These are phyloP conservation scores for Macrophya annulata DNA, from an alignment of 2,888 invertebrate species.

Conservation along the genomic window DNA sequence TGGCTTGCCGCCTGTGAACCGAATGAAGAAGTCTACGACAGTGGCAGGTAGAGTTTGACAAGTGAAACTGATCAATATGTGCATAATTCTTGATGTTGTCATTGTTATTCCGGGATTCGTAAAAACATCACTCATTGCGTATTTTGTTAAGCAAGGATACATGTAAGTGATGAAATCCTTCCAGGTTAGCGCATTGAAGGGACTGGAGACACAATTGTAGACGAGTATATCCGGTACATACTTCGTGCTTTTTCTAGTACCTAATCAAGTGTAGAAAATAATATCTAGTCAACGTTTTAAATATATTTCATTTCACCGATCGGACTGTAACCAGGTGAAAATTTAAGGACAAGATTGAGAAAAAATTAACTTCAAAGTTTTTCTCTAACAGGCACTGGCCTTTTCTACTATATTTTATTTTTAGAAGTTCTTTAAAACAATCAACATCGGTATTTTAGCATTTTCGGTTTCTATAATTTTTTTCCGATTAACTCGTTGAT, in stretches of 20 bases:
- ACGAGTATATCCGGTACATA: constrained; percentile 81
- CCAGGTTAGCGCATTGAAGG: constrained; percentile 87
- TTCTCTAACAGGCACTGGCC: neutral
- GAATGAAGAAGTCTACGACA: constrained; percentile 78
- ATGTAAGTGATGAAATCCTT: constrained; percentile 22
- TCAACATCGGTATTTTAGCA: too few relatives aligned
- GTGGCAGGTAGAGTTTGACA: constrained; percentile 81
- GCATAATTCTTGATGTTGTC: neutral
- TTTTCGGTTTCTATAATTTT: too few relatives aligned
- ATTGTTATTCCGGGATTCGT: neutral
- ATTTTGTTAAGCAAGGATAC: constrained; percentile 6
- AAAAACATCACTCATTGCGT: constrained; percentile 35
- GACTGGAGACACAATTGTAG: constrained; percentile 94
- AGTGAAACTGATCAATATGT: constrained; percentile 58
- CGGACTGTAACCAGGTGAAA: too few relatives aligned
- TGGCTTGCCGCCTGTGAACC: constrained; percentile 79
- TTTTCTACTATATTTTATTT: neutral
- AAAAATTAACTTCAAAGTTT: too few relatives aligned
- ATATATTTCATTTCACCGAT: neutral
- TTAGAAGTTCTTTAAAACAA: neutral
- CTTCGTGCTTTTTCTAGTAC: constrained; percentile 20
- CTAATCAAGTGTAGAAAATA: constrained; percentile 20
- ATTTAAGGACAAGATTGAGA: too few relatives aligned
- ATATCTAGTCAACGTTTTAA: neutral
- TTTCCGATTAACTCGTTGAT: too few relatives aligned